Evolutionary conservation across 2,797 vertebrate species (phyloP).

Genomic region (Anguilla pacifica): DNA sequence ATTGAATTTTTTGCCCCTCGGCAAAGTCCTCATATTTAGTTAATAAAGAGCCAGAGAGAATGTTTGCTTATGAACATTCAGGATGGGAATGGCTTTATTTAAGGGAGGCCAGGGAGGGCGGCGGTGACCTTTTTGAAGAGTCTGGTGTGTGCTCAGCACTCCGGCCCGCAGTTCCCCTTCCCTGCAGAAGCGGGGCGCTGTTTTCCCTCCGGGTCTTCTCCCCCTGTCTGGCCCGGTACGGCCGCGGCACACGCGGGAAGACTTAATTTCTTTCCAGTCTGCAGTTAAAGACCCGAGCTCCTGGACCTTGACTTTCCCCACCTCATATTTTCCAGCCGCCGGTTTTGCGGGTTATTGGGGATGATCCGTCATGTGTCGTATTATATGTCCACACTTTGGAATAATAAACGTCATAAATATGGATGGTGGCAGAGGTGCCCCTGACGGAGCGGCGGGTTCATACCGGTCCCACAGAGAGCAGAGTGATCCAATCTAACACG

Average conservation of each 20-base stretch:
- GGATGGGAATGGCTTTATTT: constrained; percentile 75
- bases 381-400: constrained; percentile 45
- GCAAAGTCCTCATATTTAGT: constrained; percentile 86
- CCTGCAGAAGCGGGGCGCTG: not conserved
- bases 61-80: constrained; percentile 80
- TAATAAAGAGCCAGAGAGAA: constrained; percentile 86
- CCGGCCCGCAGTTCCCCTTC: constrained; percentile 51
- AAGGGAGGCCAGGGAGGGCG: constrained; percentile 73
- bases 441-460: constrained; percentile 52
- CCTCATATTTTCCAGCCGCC: not conserved
- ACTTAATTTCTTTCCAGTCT: constrained; percentile 66
- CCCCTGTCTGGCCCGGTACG: constrained; percentile 64
- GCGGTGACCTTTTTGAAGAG: constrained; percentile 72
- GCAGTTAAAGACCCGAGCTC: constrained; percentile 64
- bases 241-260: constrained; percentile 65
- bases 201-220: constrained; percentile 40
- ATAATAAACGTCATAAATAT: constrained; percentile 64
- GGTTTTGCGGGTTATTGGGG: constrained; percentile 25
- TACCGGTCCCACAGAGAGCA: constrained; percentile 35
- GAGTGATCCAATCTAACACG: constrained; percentile 30
- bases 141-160: constrained; percentile 60
- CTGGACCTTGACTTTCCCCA: not conserved
- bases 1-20: constrained; percentile 85
- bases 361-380: constrained; percentile 51
- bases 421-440: constrained; percentile 63